These are phyloP conservation scores for Unio delphinus DNA, from an alignment of 2,888 invertebrate genomes.

Conservation along the genomic window DNA sequence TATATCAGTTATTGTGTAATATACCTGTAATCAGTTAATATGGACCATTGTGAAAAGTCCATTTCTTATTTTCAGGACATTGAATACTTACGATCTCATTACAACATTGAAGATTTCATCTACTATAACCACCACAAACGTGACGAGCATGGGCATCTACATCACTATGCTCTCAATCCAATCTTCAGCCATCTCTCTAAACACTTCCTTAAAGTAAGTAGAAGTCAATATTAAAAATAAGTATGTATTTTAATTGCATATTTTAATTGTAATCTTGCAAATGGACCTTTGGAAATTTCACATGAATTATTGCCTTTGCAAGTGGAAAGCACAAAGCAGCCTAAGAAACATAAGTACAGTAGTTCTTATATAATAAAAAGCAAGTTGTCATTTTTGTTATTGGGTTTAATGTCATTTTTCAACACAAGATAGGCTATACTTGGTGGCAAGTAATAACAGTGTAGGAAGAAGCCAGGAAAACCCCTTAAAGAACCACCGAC, in stretches of 20 bases:
- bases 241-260: no score
- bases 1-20: no score
- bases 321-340: no score
- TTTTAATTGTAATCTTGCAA: no score
- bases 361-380: neutral
- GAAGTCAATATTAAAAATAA: no score
- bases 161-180: conserved; percentile 70
- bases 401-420: no score
- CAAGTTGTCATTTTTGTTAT: neutral
- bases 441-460: no score
- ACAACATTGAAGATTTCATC: conserved; percentile 72
- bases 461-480: no score
- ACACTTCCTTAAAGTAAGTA: conserved; percentile 73
- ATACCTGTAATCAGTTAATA: neutral
- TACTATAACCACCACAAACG: conserved; percentile 71
- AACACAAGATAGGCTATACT: no score
- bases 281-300: no score
- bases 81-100: conserved; percentile 71
- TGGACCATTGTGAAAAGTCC: neutral
- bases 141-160: conserved; percentile 69
- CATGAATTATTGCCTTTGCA: no score
- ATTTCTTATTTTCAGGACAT: conserved; percentile 61
- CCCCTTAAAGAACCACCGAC: no score
- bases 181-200: conserved; percentile 69
- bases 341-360: neutral